Base-by-base conservation (phyloP, 2,113 vertebrate genomes). In the Echinops telfairi region DNA sequence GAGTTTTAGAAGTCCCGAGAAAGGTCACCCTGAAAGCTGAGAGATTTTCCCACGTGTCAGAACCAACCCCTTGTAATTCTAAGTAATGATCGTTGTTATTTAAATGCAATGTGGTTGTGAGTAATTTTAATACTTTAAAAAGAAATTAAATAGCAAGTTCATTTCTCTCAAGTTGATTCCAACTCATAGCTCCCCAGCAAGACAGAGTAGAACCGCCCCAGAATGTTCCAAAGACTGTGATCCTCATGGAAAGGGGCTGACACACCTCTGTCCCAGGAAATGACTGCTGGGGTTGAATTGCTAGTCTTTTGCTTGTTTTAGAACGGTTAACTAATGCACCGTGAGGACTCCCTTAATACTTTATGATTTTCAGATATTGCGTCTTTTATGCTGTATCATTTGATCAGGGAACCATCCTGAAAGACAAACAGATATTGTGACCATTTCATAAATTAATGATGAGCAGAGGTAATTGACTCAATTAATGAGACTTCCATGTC, bases 401-500 rank as follows among this genome's bases (percentile, higher is more conserved):
- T 89, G 64, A 58, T 40, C 64, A 23, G 14, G 4, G 71, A 92
- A 80, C 5, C 80, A 64, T 22, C 22, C 5, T 77, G 6, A 75
- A 38, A 77, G 66, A 95, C 78, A 89, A 86, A 84, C 31, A 77
- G 7, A 87, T 86, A 81, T 80, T 64, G 70, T 84, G 68, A 70
- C 10, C 68, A 94, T 40, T 90, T 90, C 53, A 60, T 53, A 82
- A 58, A 47, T 82, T 31, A 93, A 60, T 86, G n/a, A 68, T 14
- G 81, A 88, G 31, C 17, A 68, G 79, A 90, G 16, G 0, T 84
- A 87, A 70, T 84, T 68, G 87, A 36, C 15, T 57, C 23, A 75
- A 43, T 90, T 64, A 64, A 47, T 33, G 47, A 53, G 9, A 11
- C 12, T 53, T 53, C 47, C 47, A 53, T 53, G 47, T 14, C 47